Percentiles rank a stretch among this genome's conserved stretches.
These are phyloP conservation scores for Camponotus vicinus DNA, from an alignment of 1,140 invertebrate species.

Conservation along the genomic window DNA sequence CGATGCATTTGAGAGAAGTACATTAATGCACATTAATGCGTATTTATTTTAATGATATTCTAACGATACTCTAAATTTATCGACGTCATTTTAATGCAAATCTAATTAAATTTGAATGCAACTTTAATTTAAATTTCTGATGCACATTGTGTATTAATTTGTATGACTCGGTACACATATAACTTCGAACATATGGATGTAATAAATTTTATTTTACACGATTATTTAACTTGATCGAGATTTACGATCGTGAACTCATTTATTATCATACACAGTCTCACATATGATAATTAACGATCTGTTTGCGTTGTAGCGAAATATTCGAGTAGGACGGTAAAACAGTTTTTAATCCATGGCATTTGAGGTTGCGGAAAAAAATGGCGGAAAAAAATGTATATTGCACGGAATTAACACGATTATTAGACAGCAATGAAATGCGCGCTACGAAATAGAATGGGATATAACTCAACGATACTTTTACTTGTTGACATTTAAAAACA, in stretches of 20 bases:
- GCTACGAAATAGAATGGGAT: constrained; percentile 28
- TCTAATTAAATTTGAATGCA: not conserved
- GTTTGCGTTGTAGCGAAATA: constrained; percentile 38
- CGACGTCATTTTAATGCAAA: no score
- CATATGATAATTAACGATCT: constrained; percentile 5
- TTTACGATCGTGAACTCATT: constrained; percentile 18
- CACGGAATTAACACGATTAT: constrained; percentile 36
- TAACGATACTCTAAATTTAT: not conserved
- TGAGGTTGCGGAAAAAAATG: not conserved
- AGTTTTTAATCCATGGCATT: not conserved
- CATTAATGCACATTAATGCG: not conserved
- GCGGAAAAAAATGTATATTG: constrained; percentile 13
- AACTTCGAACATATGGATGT: not conserved
- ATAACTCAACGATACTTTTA: constrained; percentile 50
- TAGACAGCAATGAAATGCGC: constrained; percentile 41
- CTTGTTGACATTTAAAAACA: constrained; percentile 45
- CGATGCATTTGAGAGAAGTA: not conserved
- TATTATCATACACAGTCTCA: not conserved
- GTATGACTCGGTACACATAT: not conserved
- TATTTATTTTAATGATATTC: not conserved
- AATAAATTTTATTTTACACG: not conserved
- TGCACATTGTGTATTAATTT: not conserved
- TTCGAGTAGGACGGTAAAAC: constrained; percentile 9
- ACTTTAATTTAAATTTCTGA: not conserved
- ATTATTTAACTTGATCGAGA: not conserved